Conservation (phyloP, 2,113 vertebrate genomes). For the Ivindomyrus marchei region DNA sequence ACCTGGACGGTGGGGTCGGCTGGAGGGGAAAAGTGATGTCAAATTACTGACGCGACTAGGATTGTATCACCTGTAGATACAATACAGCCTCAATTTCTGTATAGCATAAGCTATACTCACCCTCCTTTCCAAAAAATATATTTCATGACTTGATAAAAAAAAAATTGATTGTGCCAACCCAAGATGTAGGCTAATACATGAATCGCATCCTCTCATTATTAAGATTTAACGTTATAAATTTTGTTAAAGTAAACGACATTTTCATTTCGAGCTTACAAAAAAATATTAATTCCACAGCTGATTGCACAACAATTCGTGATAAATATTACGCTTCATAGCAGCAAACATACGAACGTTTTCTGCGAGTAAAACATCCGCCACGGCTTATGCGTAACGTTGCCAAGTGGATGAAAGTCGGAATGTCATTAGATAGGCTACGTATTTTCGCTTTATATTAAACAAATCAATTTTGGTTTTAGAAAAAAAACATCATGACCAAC, state of each 20-base stretch:
- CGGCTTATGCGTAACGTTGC: background rate
- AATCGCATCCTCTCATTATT: background rate
- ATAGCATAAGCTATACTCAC: background rate
- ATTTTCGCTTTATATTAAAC: background rate
- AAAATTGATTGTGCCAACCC: background rate
- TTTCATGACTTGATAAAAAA: background rate
- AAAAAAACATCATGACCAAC: background rate
- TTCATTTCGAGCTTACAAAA: background rate
- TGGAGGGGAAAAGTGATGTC: constrained; percentile 56
- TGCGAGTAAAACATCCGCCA: background rate
- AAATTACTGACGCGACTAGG: constrained; percentile 1
- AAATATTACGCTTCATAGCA: background rate
- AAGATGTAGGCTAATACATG: background rate
- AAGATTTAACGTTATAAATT: background rate
- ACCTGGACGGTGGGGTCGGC: constrained; percentile 67
- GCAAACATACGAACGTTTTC: background rate
- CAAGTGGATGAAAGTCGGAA: background rate
- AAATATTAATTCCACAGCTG: background rate
- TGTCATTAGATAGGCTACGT: background rate
- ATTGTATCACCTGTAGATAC: background rate
- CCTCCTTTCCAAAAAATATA: background rate
- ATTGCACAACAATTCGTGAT: background rate
- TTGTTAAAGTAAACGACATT: background rate
- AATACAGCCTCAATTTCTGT: background rate
- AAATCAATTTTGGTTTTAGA: background rate